A percentile compares a stretch with the other conserved stretches of the same genome.
phyloP scores from a whole-genome alignment of 2,113 vertebrate species.

The Ramphastos sulfuratus region DNA sequence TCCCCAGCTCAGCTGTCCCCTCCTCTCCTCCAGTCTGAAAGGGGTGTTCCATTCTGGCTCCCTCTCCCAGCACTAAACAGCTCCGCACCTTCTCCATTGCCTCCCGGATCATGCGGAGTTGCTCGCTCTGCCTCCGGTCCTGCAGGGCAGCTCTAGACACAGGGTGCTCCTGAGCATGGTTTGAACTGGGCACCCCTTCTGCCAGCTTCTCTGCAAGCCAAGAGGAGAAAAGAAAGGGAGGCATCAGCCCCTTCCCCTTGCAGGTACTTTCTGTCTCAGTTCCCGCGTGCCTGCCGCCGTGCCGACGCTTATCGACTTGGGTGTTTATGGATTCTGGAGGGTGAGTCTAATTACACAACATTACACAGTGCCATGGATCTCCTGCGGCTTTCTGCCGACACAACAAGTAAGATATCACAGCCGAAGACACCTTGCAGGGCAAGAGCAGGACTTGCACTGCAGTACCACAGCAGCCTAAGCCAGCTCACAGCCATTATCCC shows the following conservation, averaged over 20 bases:
- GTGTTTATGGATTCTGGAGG: slow-evolving; percentile 32
- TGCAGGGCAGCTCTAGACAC: neutral
- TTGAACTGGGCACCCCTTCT: slow-evolving; percentile 4
- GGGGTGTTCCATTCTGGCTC: neutral
- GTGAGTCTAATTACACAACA: slow-evolving; percentile 20
- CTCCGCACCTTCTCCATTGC: slow-evolving; percentile 72
- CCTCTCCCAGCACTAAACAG: neutral
- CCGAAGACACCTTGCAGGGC: slow-evolving; percentile 3
- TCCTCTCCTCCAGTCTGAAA: neutral
- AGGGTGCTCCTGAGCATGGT: neutral
- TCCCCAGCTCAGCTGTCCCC: neutral
- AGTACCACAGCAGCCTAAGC: neutral
- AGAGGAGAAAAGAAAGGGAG: neutral
- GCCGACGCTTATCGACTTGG: neutral
- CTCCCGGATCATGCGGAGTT: slow-evolving; percentile 69
- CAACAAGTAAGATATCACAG: slow-evolving; percentile 29
- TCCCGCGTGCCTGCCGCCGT: fast-evolving
- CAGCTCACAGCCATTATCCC: neutral
- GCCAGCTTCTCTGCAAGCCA: slow-evolving; percentile 65
- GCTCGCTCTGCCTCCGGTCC: slow-evolving; percentile 8
- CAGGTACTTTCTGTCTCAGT: neutral
- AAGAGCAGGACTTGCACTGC: neutral
- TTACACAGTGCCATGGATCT: slow-evolving; percentile 1
- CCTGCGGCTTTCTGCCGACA: neutral
- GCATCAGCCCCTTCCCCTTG: neutral